Base-by-base conservation (phyloP, 1,140 invertebrate species). In the Apis dorsata region DNA sequence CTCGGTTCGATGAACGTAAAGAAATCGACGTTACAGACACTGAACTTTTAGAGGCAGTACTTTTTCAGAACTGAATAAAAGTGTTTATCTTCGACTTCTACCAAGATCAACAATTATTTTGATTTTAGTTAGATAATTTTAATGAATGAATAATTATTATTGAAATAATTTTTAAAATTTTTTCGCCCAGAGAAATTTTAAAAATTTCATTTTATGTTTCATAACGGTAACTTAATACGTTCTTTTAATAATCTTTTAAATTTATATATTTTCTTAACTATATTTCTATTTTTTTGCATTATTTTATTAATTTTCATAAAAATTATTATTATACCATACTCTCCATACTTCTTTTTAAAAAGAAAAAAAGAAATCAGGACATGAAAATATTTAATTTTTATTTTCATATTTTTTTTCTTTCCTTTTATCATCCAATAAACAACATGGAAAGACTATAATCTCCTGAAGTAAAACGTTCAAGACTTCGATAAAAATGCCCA, bases 31-130 rank as follows among this genome's bases (percentile, higher is more conserved):
- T 83, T 51, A 28, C n/a, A 24, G 12, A 63, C 44, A 49, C 73
- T 81, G 74, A 77, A 82, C 73, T 77, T 82, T 83, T 79, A 78
- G 81, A 51, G 81, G 65, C 59, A 79, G n/a, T 72, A 49, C 81
- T 79, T 83, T 83, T 79, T 83, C 59, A 19, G 49, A 3, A 15
- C 17, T 13, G 28, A 34, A 71, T 51, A 71, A 72, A 78, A 78
- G 68, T 66, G 28, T 79, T 65, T 79, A 34, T 72, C 75, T 51
- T 83, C 44, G 24, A 63, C n/a, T 24, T 74, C 55, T 66, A 66
- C 70, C 28, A 71, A 21, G 17, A 17, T 49, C 0, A 51, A 59
- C 73, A 59, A 60, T 76, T 81, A 76, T 57, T 51, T 73, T 8
- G 19, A 73, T 57, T 19, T 34, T 1, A 2, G 7, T 15, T 13